phyloP scores from a whole-genome alignment of 2,797 vertebrate species.

The Pipistrellus nathusii region DNA sequence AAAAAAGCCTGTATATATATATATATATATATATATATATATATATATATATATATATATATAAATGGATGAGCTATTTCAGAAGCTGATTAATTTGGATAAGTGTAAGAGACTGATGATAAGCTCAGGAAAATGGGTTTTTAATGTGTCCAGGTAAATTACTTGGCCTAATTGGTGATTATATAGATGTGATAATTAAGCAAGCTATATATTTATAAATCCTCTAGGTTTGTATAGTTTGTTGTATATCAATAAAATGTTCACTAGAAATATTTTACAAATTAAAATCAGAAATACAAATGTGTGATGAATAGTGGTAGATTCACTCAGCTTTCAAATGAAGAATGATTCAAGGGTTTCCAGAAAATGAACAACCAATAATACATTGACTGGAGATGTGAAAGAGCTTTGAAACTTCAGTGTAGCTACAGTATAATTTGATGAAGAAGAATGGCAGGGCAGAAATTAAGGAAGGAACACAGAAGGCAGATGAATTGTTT shows the following conservation, averaged over 20 bases:
- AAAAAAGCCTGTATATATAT: not conserved
- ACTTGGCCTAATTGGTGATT: not conserved
- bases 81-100: not conserved
- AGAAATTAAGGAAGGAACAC: not conserved
- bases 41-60: not conserved
- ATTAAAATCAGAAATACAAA: not conserved
- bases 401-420: not conserved
- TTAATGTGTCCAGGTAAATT: not conserved
- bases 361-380: not conserved
- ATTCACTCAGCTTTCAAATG: not conserved
- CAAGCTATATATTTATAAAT: not conserved
- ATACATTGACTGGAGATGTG: not conserved
- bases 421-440: not conserved
- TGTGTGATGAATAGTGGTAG: not conserved
- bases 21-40: not conserved
- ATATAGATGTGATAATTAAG: not conserved
- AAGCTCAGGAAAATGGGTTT: not conserved
- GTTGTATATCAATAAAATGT: not conserved
- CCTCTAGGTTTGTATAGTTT: not conserved
- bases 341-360: not conserved
- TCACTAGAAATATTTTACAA: not conserved
- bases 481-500: not conserved
- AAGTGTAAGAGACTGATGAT: not conserved
- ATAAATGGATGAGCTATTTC: not conserved
- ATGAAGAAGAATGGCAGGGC: not conserved